phyloP scores from a whole-genome alignment of 2,888 invertebrate genomes.

The Lasiommata megera region DNA sequence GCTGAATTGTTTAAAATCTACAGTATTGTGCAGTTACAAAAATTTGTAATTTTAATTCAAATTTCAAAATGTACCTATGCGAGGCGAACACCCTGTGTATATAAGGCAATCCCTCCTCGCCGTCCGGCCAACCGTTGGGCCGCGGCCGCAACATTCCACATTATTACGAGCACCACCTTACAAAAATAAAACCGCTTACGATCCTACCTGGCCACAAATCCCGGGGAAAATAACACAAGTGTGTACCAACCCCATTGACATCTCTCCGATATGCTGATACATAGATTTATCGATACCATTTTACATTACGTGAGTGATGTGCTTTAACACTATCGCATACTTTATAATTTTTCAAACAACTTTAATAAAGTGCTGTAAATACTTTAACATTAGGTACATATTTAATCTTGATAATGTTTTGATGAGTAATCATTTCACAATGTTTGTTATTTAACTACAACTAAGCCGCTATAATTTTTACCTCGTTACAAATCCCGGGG shows the following conservation, averaged over 20 bases:
- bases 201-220: slow-evolving; percentile 63
- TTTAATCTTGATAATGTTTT: slow-evolving; percentile 8
- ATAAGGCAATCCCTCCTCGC: slow-evolving; percentile 43
- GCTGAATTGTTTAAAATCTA: too few species aligned
- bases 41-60: too few species aligned
- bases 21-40: too few species aligned
- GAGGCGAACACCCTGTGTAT: slow-evolving; percentile 49
- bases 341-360: too few species aligned
- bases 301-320: slow-evolving; percentile 9
- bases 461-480: too few species aligned
- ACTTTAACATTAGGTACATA: slow-evolving; percentile 10
- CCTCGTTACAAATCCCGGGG: too few species aligned
- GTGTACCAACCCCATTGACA: slow-evolving; percentile 63
- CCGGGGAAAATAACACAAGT: slow-evolving; percentile 46
- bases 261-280: slow-evolving; percentile 48
- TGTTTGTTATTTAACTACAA: too few species aligned
- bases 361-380: not conserved
- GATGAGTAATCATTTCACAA: too few species aligned
- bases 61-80: not conserved
- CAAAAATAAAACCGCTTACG: slow-evolving; percentile 69
- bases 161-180: slow-evolving; percentile 67
- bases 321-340: not conserved
- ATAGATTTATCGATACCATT: slow-evolving; percentile 32
- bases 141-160: slow-evolving; percentile 68
- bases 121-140: slow-evolving; percentile 46